Evolutionary conservation across 2,888 invertebrate genomes (phyloP), one percentile per base, ranked within the genome.

Genomic region (Phytoseiulus persimilis): DNA sequence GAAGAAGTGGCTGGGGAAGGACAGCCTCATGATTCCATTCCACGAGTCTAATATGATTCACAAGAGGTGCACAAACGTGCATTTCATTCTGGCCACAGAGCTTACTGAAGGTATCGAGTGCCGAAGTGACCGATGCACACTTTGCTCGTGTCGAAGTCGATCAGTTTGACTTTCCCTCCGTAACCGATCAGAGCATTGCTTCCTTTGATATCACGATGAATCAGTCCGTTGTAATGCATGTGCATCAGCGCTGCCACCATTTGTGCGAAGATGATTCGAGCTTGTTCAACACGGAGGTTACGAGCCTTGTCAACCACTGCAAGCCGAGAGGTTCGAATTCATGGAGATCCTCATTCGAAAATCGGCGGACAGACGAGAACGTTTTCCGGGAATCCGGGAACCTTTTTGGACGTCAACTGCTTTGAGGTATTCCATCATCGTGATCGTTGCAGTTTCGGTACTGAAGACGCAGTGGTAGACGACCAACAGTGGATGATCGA

Each of bases 331-430:
- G 1, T 0, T 87, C 33, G 14, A 31, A 84, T 84, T 14, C 14
- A n/a, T 84, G 33, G 31, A 3, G 31, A 31, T 33, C 3, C n/a
- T n/a, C n/a, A n/a, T n/a, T n/a, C n/a, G n/a, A n/a, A n/a, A n/a
- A n/a, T n/a, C n/a, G n/a, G n/a, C n/a, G n/a, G n/a, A n/a, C n/a
- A n/a, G n/a, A n/a, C n/a, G n/a, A n/a, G n/a, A n/a, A n/a, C n/a
- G n/a, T n/a, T n/a, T n/a, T n/a, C n/a, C n/a, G n/a, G n/a, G n/a
- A n/a, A n/a, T n/a, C n/a, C n/a, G n/a, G 2, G 33, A 39, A 87
- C 87, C 87, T 87, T 87, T 87, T 87, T 87, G 87, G 23, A 87
- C 39, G 23, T 87, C 87, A 23, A 87, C 87, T n/a, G 87, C 87
- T 31, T 87, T 87, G 39, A 87, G 14, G 32, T 87, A 87, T 32